A percentile compares a stretch with the other conserved stretches of the same genome.
Conservation (phyloP, 2,888 invertebrate genomes). For the Tenthredo notha region DNA sequence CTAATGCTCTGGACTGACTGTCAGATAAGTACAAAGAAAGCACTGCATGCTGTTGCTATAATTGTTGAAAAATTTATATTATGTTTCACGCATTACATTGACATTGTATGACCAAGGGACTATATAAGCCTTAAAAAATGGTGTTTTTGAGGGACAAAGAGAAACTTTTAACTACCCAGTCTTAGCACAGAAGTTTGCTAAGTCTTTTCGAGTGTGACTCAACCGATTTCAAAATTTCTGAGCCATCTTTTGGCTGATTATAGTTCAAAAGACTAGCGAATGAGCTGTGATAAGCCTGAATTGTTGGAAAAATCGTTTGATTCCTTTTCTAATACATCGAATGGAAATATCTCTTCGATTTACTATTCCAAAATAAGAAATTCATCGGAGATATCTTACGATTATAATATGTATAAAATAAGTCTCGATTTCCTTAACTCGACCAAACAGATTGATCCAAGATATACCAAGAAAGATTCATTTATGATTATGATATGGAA, state of each 20-base stretch:
- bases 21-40: conserved; percentile 21
- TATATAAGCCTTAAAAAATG: neutral
- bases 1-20: conserved; percentile 58
- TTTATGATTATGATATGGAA: neutral
- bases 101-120: neutral
- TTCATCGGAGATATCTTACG: neutral
- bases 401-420: neutral
- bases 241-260: neutral
- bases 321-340: neutral
- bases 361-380: neutral
- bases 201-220: neutral
- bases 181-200: neutral
- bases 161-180: neutral
- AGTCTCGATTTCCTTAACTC: neutral
- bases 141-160: neutral
- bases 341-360: neutral
- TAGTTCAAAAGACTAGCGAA: neutral
- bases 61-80: conserved; percentile 19
- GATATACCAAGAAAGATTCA: neutral
- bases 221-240: neutral
- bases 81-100: neutral
- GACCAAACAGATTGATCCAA: neutral
- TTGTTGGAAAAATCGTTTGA: neutral
- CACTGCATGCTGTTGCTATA: neutral
- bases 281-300: neutral